Percentiles rank a stretch among this genome's conserved stretches.
Evolutionary conservation across 2,113 vertebrate genomes (phyloP).

Genomic region (Scatophagus argus): DNA sequence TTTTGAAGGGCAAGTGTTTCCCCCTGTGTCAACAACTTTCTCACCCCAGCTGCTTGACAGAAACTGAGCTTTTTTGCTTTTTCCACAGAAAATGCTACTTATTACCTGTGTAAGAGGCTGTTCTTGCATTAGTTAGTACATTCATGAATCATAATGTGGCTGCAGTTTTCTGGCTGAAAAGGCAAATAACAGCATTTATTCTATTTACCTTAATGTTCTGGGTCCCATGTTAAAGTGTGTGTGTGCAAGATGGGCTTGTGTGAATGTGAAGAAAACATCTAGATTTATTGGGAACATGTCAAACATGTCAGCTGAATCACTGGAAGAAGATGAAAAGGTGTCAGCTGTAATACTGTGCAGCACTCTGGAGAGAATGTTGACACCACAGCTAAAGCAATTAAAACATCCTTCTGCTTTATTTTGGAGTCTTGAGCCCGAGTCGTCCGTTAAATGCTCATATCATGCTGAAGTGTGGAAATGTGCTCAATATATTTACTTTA

Average conservation of each 20-base stretch:
- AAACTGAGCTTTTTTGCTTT: constrained; percentile 27
- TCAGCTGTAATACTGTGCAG: constrained; percentile 24
- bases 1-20: constrained; percentile 55
- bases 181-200: constrained; percentile 26
- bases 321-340: constrained; percentile 26
- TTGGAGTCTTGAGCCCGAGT: neutral
- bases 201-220: neutral
- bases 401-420: neutral
- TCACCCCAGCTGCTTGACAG: constrained; percentile 28
- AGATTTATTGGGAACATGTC: constrained; percentile 31
- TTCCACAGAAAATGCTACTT: constrained; percentile 4
- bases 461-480: too few relatives aligned
- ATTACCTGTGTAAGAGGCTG: constrained; percentile 1
- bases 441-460: too few relatives aligned
- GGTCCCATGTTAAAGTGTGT: neutral
- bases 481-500: too few relatives aligned
- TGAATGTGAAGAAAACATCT: constrained; percentile 21
- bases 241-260: neutral
- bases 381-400: constrained; percentile 10
- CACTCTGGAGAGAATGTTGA: constrained; percentile 2
- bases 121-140: constrained; percentile 6
- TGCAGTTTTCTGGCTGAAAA: neutral
- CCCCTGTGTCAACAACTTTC: constrained; percentile 49
- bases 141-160: neutral
- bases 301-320: constrained; percentile 42